Conservation (phyloP, 1,140 invertebrate genomes). For the Pachyrhynchus sulphureomaculatus region DNA sequence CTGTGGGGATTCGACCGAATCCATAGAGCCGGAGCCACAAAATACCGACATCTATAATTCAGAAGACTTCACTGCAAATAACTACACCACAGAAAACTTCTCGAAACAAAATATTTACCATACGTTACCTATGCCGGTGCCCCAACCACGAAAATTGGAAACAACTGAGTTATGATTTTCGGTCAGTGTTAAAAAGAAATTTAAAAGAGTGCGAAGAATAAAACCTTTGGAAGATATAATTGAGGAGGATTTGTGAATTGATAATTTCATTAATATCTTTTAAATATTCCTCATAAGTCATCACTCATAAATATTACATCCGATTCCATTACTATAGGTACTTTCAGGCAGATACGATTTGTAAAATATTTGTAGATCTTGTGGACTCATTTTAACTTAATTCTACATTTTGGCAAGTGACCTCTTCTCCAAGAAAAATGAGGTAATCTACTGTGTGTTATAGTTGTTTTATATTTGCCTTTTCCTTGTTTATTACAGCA, state of each 20-base stretch:
- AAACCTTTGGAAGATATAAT: constrained; percentile 4
- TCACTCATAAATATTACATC: no score
- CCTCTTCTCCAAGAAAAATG: no score
- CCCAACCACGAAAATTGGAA: constrained; percentile 75
- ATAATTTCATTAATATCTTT: no score
- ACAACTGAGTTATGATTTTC: constrained; percentile 71
- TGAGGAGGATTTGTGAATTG: constrained; percentile 1
- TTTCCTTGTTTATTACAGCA: no score
- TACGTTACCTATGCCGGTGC: constrained; percentile 66
- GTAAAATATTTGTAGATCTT: no score
- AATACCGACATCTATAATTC: not conserved
- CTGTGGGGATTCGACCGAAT: constrained; percentile 56
- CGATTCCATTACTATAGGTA: no score
- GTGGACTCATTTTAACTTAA: no score
- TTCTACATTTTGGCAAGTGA: no score
- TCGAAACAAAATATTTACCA: constrained; percentile 55
- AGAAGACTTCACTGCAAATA: constrained; percentile 27
- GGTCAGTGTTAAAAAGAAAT: not conserved
- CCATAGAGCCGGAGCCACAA: constrained; percentile 14
- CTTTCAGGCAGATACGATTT: no score
- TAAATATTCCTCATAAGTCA: no score
- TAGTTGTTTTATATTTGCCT: no score
- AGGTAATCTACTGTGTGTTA: no score
- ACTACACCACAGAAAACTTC: not conserved
- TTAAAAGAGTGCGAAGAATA: not conserved